These are phyloP conservation scores for Labrus mixtus DNA, from an alignment of 2,113 vertebrate species.

Conservation along the genomic window DNA sequence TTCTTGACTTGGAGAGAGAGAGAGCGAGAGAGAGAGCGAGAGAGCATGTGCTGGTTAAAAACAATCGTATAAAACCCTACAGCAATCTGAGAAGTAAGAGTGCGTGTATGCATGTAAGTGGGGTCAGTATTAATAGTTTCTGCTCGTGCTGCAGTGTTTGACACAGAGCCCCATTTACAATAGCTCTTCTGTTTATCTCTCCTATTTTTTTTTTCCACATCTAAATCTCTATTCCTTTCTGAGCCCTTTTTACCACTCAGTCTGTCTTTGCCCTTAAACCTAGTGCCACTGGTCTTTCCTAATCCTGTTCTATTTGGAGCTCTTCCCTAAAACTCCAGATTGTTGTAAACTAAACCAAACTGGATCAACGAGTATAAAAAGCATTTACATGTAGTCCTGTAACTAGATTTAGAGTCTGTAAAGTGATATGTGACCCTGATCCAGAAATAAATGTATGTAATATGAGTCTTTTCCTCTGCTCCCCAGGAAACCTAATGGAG, in stretches of 20 bases:
- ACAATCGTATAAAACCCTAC: slow-evolving; percentile 11
- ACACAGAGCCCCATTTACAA: slow-evolving; percentile 43
- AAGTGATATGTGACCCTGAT: not conserved
- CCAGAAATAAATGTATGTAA: not conserved
- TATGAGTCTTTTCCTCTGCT: not conserved
- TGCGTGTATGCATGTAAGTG: slow-evolving; percentile 1
- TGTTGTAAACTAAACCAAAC: not conserved
- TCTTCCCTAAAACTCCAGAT: not conserved
- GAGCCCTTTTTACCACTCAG: not conserved
- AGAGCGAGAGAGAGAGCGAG: slow-evolving; percentile 7
- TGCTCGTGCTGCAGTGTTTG: slow-evolving; percentile 28
- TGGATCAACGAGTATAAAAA: not conserved
- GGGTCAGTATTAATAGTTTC: slow-evolving; percentile 46
- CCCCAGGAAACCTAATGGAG: slow-evolving; percentile 91
- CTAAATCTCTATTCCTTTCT: slow-evolving; percentile 7
- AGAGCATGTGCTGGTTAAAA: slow-evolving; percentile 1
- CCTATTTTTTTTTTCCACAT: not conserved
- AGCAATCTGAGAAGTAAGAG: slow-evolving; percentile 39
- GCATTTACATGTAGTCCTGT: not conserved
- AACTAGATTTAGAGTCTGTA: not conserved
- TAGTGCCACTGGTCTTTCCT: not conserved
- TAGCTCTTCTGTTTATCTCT: slow-evolving; percentile 35
- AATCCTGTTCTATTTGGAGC: too few species aligned
- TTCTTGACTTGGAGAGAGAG: not conserved
- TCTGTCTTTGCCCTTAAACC: not conserved